These are phyloP conservation scores for Saccostrea glomerata DNA, from an alignment of 1,140 invertebrate genomes.

Conservation along the genomic window DNA sequence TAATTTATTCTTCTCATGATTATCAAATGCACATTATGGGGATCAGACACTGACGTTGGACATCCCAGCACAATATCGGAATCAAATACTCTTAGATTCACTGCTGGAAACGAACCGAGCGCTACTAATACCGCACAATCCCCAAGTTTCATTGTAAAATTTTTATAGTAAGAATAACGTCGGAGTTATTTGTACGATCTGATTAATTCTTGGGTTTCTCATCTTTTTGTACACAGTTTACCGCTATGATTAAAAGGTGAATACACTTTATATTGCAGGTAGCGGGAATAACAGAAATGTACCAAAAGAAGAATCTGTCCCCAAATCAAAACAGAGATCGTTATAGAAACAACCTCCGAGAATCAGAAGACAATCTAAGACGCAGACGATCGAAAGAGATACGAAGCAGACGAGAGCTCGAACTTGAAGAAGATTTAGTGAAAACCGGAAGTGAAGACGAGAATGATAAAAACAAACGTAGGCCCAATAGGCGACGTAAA, in stretches of 20 bases:
- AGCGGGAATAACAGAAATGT: constrained; percentile 40
- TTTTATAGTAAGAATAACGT: constrained; percentile 1
- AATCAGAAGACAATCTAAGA: constrained; percentile 28
- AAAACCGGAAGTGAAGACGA: constrained; percentile 57
- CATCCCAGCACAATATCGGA: not conserved
- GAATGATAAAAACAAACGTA: not conserved
- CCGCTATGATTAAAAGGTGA: not conserved
- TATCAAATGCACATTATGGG: constrained; percentile 25
- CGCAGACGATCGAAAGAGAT: constrained; percentile 38
- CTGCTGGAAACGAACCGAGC: not conserved
- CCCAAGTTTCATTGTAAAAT: not conserved
- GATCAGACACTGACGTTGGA: not conserved
- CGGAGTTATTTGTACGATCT: not conserved
- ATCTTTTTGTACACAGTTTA: constrained; percentile 1
- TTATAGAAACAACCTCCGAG: constrained; percentile 13
- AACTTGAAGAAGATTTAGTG: constrained; percentile 51
- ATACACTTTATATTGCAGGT: constrained; percentile 25
- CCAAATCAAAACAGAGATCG: constrained; percentile 5
- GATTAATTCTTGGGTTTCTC: constrained; percentile 12
- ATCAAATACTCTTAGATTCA: constrained; percentile 7
- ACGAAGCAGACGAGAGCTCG: constrained; percentile 36
- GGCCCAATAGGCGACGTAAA: constrained; percentile 9
- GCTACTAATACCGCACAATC: not conserved
- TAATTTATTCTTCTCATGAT: constrained; percentile 21
- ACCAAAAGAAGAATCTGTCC: constrained; percentile 29